These are phyloP conservation scores for Protomyctophum bolini DNA, from an alignment of 2,113 vertebrate genomes.

Conservation along the genomic window DNA sequence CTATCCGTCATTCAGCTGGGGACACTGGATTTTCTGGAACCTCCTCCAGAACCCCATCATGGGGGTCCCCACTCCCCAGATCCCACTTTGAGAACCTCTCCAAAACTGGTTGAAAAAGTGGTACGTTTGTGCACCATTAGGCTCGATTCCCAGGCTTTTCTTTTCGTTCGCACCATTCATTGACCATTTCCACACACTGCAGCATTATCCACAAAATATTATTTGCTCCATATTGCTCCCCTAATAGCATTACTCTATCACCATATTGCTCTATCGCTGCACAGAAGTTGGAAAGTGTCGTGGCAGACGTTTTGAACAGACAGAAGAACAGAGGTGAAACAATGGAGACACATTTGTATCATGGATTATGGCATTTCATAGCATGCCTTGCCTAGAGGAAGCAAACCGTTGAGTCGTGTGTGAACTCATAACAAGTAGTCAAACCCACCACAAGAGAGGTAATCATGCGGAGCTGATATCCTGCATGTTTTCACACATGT, in stretches of 20 bases:
- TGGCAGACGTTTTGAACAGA: neutral
- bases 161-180: no score
- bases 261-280: neutral
- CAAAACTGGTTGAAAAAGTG: no score
- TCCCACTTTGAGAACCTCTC: no score
- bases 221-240: neutral
- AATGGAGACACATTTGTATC: neutral
- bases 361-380: neutral
- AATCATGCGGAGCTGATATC: conserved; percentile 21
- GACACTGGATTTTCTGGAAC: no score
- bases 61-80: no score
- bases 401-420: neutral
- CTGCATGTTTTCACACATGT: conserved; percentile 42
- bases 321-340: neutral
- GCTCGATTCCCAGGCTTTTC: no score
- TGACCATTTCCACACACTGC: no score
- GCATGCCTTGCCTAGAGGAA: neutral
- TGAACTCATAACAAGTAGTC: neutral
- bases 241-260: no score
- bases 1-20: no score
- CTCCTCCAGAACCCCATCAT: no score
- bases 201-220: neutral
- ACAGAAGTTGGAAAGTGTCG: neutral
- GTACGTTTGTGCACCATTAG: no score
- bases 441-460: conserved; percentile 11